Evolutionary conservation across 2,113 vertebrate species (phyloP).

Genomic region (Anoura caudifer): DNA sequence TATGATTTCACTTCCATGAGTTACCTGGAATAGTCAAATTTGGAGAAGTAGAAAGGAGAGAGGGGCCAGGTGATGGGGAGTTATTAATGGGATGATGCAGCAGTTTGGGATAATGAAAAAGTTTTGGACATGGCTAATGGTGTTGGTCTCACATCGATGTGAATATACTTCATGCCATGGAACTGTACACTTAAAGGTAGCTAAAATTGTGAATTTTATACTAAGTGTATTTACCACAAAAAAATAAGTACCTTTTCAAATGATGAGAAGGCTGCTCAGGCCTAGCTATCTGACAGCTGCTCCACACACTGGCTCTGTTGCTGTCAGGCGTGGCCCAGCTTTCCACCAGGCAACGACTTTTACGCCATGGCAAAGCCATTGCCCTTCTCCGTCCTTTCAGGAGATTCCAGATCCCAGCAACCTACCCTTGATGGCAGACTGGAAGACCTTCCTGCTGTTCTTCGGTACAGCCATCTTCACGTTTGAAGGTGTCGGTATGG

Average conservation of each 20-base stretch:
- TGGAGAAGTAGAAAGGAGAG: background rate
- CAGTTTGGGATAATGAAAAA: background rate
- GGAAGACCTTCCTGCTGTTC: conserved; percentile 91
- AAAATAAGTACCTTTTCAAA: background rate
- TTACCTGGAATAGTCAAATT: background rate
- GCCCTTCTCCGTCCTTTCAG: conserved; percentile 72
- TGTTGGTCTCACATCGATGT: background rate
- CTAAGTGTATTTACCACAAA: background rate
- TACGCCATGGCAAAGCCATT: background rate
- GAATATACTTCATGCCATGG: background rate
- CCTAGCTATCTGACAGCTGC: background rate
- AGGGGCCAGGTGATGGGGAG: background rate
- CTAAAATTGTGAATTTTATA: background rate
- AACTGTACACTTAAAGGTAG: background rate
- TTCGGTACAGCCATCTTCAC: conserved; percentile 96
- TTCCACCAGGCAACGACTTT: background rate
- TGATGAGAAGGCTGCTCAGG: background rate
- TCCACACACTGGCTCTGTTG: background rate
- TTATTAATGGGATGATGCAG: background rate
- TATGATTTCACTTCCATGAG: background rate
- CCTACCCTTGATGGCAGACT: conserved; percentile 85
- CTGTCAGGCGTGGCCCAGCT: background rate
- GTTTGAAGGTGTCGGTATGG: conserved; percentile 96
- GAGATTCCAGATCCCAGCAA: conserved; percentile 83
- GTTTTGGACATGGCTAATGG: background rate